Percentiles rank a stretch among this genome's conserved stretches.
These are phyloP conservation scores for Anoura caudifer DNA, from an alignment of 2,113 vertebrate genomes.

Conservation along the genomic window DNA sequence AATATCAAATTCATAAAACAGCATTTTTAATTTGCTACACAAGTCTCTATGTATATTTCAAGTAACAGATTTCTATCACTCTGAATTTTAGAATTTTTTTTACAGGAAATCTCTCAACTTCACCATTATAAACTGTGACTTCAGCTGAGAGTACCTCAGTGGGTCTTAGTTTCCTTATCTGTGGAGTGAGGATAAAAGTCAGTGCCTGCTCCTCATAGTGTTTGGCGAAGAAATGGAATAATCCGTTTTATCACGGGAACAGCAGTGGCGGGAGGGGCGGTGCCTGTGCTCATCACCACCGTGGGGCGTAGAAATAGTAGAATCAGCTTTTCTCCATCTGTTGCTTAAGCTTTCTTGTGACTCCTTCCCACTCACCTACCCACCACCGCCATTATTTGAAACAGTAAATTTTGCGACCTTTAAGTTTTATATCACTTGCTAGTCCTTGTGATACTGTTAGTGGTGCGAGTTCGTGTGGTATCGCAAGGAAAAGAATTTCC, in stretches of 20 bases:
- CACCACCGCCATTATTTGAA: background rate
- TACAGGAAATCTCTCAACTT: background rate
- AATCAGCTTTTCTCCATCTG: background rate
- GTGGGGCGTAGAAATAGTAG: background rate
- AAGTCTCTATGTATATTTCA: background rate
- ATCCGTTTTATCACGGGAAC: background rate
- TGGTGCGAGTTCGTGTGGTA: no score
- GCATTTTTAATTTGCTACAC: background rate
- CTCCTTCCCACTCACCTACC: background rate
- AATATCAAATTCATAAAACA: background rate
- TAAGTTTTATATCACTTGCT: background rate
- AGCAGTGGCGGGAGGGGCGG: fast-evolving
- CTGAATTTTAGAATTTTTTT: background rate
- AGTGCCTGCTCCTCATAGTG: background rate
- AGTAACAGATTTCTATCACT: background rate
- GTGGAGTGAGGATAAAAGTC: background rate
- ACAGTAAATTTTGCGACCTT: background rate
- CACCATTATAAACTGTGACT: background rate
- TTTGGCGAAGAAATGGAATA: background rate
- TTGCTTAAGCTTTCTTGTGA: background rate
- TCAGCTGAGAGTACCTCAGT: background rate
- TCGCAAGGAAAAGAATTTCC: no score
- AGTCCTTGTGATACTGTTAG: background rate
- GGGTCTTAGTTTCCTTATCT: background rate
- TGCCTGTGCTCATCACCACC: background rate